Conservation (phyloP, 1,140 invertebrate genomes). For the Sitophilus oryzae region DNA sequence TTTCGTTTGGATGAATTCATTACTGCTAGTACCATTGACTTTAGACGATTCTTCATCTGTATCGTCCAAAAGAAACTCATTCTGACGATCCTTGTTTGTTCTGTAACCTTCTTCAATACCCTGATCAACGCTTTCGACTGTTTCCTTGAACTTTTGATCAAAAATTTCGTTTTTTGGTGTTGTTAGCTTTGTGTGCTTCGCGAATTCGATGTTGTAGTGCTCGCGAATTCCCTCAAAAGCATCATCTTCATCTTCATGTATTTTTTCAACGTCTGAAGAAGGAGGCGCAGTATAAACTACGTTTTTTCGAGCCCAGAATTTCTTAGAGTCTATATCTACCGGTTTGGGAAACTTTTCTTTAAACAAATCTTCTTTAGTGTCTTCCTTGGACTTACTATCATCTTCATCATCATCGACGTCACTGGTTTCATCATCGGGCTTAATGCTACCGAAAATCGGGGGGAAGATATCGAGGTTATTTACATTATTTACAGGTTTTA, state of each 20-base stretch:
- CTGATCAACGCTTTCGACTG: constrained; percentile 31
- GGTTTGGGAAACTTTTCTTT: constrained; percentile 24
- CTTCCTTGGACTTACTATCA: constrained; percentile 1
- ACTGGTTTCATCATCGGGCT: constrained; percentile 3
- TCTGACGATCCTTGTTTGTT: constrained; percentile 6
- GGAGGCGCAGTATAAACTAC: constrained; percentile 32
- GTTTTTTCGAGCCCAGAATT: constrained; percentile 35
- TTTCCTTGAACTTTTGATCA: constrained; percentile 33
- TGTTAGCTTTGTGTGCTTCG: constrained; percentile 27
- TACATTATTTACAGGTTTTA: constrained; percentile 21
- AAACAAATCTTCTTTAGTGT: too few relatives aligned
- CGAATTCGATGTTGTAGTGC: constrained; percentile 12
- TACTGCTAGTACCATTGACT: constrained; percentile 7
- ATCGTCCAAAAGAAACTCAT: constrained; percentile 1
- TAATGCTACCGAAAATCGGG: constrained; percentile 2
- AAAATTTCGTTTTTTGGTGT: constrained; percentile 33
- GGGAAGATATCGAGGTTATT: constrained; percentile 11
- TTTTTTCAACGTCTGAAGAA: constrained; percentile 29
- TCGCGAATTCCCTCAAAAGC: constrained; percentile 13
- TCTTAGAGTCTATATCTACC: constrained; percentile 34
- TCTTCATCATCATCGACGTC: background rate
- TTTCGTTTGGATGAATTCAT: constrained; percentile 26
- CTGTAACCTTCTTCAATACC: constrained; percentile 21
- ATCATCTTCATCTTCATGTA: constrained; percentile 19
- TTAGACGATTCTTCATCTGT: constrained; percentile 11